These are phyloP conservation scores for Ptilorrhoa leucosticta DNA, from an alignment of 2,113 vertebrate species.

Conservation along the genomic window DNA sequence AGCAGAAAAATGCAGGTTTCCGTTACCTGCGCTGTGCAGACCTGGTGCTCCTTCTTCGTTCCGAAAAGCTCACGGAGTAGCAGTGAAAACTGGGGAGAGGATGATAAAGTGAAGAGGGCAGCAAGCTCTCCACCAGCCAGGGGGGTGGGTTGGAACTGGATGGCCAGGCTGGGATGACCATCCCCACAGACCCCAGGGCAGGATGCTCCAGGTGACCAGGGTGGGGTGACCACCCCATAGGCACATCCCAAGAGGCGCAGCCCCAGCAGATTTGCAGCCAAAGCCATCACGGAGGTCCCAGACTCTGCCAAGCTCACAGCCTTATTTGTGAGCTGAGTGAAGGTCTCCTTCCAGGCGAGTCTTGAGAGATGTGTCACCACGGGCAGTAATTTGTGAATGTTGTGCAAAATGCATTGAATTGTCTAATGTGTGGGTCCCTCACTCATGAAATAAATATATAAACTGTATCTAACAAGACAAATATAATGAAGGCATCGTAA, in stretches of 20 bases:
- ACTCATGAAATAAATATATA: conserved; percentile 50
- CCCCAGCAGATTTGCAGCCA: neutral
- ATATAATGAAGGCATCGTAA: conserved; percentile 49
- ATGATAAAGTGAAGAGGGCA: neutral
- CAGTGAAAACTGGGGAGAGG: neutral
- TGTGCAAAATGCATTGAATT: neutral
- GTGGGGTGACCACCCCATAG: neutral
- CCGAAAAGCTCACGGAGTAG: accelerated
- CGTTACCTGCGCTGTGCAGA: neutral
- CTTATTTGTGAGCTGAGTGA: neutral
- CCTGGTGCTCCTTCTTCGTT: neutral
- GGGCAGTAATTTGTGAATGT: neutral
- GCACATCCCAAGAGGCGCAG: neutral
- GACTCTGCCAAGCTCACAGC: neutral
- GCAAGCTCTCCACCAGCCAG: neutral
- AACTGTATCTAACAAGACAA: conserved; percentile 61
- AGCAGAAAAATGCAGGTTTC: neutral
- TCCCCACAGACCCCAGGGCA: neutral
- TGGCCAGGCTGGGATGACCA: neutral
- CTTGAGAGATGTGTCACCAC: neutral
- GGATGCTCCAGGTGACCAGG: neutral
- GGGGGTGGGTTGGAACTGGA: neutral
- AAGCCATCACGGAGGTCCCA: neutral
- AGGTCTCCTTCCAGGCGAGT: neutral
- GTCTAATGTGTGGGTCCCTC: neutral